Conservation (phyloP, 30 jellyfish, hydroid and myxozoan genomes). For the Sanderia malayensis region DNA sequence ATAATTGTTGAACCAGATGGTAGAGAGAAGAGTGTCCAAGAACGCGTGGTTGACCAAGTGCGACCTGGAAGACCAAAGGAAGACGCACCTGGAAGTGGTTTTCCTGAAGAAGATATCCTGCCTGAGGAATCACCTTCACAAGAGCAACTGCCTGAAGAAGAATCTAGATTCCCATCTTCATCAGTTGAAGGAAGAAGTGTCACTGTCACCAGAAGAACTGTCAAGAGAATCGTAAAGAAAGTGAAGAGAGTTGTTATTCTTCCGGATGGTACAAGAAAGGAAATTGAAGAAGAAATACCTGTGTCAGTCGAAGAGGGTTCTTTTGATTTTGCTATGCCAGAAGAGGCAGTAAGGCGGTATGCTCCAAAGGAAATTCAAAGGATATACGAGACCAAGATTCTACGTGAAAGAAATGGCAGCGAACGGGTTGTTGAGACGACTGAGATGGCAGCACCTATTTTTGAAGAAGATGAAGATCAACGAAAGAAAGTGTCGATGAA, state of each 20-base stretch:
- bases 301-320: slow-evolving; percentile 12
- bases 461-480: slow-evolving; percentile 33
- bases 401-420: slow-evolving; percentile 71
- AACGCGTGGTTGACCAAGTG: slow-evolving; percentile 55
- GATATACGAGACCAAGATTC: slow-evolving; percentile 57
- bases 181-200: neutral
- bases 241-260: slow-evolving; percentile 45
- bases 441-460: slow-evolving; percentile 56
- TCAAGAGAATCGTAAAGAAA: slow-evolving; percentile 25
- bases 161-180: neutral
- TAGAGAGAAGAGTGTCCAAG: slow-evolving; percentile 64
- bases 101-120: neutral
- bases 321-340: slow-evolving; percentile 21
- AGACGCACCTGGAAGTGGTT: neutral
- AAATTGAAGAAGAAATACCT: slow-evolving; percentile 62
- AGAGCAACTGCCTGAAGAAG: neutral
- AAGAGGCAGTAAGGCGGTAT: slow-evolving; percentile 7
- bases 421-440: slow-evolving; percentile 63
- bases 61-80: slow-evolving; percentile 14
- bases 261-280: slow-evolving; percentile 74
- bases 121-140: neutral
- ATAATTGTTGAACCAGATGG: slow-evolving; percentile 67
- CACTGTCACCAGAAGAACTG: neutral
- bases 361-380: slow-evolving; percentile 53
- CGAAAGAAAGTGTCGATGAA: slow-evolving; percentile 32